Conservation (phyloP, 2,113 vertebrate genomes). For the Danionella cerebrum region DNA sequence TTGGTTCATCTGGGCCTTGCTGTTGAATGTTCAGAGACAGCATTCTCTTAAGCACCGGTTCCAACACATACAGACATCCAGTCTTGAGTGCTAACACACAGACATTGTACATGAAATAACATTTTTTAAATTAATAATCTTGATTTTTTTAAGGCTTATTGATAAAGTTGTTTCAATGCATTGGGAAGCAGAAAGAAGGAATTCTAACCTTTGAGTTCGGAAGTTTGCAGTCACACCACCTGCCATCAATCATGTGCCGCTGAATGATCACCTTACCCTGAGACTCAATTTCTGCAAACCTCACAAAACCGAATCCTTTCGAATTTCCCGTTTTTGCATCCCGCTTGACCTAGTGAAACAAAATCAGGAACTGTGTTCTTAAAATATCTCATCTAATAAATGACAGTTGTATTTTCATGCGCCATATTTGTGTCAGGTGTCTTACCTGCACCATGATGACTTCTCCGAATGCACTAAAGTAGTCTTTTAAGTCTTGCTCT, state of each 20-base stretch:
- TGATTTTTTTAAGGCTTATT: too few species aligned
- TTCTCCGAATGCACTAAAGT: slow-evolving; percentile 96
- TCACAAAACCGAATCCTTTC: slow-evolving; percentile 96
- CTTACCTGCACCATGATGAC: slow-evolving; percentile 98
- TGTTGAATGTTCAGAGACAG: slow-evolving; percentile 42
- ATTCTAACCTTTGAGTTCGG: slow-evolving; percentile 97
- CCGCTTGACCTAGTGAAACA: slow-evolving; percentile 79
- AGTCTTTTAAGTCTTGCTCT: slow-evolving; percentile 95
- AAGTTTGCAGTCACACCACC: slow-evolving; percentile 98
- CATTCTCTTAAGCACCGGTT: too few species aligned
- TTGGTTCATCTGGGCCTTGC: slow-evolving; percentile 89
- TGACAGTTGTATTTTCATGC: neutral
- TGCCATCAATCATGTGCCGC: slow-evolving; percentile 96
- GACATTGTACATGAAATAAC: too few species aligned
- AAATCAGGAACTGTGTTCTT: neutral
- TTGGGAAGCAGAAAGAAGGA: neutral
- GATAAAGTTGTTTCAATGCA: too few species aligned
- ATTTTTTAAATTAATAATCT: too few species aligned
- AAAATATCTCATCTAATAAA: too few species aligned
- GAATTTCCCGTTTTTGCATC: slow-evolving; percentile 95
- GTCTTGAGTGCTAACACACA: too few species aligned
- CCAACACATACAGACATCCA: too few species aligned
- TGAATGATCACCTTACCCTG: slow-evolving; percentile 96
- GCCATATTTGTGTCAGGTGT: neutral
- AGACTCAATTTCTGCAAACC: slow-evolving; percentile 93